These are phyloP conservation scores for Acyrthosiphon pisum DNA, from an alignment of 1,140 invertebrate species.

Conservation along the genomic window DNA sequence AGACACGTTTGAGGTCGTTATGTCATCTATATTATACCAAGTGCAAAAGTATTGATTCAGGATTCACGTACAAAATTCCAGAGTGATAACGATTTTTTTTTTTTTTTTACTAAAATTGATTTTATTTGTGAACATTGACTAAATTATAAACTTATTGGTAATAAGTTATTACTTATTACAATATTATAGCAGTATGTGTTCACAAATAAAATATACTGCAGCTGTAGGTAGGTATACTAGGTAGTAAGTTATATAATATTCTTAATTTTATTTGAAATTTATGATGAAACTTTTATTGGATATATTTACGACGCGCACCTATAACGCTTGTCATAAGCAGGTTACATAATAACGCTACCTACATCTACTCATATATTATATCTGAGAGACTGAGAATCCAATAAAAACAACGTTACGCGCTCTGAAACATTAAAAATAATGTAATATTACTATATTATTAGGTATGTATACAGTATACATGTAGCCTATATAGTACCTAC, in stretches of 20 bases:
- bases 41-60: no score
- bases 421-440: conserved; percentile 9
- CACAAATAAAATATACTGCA: neutral
- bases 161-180: neutral
- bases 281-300: neutral
- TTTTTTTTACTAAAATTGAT: neutral
- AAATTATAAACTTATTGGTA: neutral
- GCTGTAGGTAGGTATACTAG: neutral
- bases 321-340: neutral
- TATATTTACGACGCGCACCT: neutral
- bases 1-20: no score
- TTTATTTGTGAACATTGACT: neutral
- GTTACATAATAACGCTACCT: neutral
- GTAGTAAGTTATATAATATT: neutral
- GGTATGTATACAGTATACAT: no score
- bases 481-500: neutral
- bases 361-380: neutral
- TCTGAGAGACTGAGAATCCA: neutral
- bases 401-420: neutral
- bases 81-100: no score
- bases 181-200: neutral
- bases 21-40: no score
- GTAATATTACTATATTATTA: neutral
- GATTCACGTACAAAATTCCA: no score
- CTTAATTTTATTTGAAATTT: neutral